Evolutionary conservation across 2,797 vertebrate species (phyloP), one percentile per base, ranked within the genome.

Genomic region (Anas bernieri): DNA sequence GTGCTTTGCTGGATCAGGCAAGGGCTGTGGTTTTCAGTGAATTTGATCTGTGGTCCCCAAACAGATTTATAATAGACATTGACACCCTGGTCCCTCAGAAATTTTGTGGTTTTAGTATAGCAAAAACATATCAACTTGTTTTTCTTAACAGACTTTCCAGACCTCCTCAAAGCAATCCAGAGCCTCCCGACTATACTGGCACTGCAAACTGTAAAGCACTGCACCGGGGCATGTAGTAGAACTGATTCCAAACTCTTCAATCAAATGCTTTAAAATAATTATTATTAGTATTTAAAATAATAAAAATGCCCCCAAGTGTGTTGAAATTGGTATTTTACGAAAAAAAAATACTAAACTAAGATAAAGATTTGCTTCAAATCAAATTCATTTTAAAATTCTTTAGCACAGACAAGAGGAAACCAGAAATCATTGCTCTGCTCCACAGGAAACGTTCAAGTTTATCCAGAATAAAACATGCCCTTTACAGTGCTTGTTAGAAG

Each of bases 321-420:
- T 25, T 73, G 66, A 74, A 68, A 81, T 21, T 14, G 50, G 45
- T 12, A 17, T 58, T 73, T 26, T 31, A 67, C 37, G 46, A 41
- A 81, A 50, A 50, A 77, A 39, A 41, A 41, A 33, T 17, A 62
- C 31, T 82, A 50, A 73, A 55, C 12, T n/a, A 63, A 77, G 61
- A 84, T 55, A 86, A 83, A 93, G 45, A 83, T 41, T 43, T 86
- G 8, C 46, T 92, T 84, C 55, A 88, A 63, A 33, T 70, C 20
- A 88, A 90, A 43, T 39, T 88, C 66, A 73, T 9, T 59, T 68
- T 84, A 91, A 90, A 95, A 69, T 78, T 59, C 63, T 92, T 70
- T 39, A 91, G 46, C 52, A 93, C n/a, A 84, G 80, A 69, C 54
- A 78, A 78, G 50, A 91, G 28, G 55, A 46, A 88, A 84, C 33